Evolutionary conservation across 2,797 vertebrate genomes (phyloP).

Genomic region (Siniperca scherzeri): DNA sequence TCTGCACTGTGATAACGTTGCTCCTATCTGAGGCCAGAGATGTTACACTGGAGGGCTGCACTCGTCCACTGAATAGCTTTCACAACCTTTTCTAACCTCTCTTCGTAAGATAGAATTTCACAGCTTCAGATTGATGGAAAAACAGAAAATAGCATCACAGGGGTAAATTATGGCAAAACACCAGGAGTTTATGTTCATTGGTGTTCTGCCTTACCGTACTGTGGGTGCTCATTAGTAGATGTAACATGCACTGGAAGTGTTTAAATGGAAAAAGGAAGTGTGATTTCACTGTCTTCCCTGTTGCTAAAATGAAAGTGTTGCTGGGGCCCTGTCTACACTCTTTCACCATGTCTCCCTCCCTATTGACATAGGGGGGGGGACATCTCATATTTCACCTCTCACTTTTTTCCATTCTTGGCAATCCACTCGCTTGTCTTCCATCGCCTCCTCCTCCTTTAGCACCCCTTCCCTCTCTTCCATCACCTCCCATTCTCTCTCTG

Average conservation of each 20-base stretch:
- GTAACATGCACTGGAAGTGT: slow-evolving; percentile 52
- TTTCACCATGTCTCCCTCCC: slow-evolving; percentile 28
- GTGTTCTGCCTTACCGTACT: not conserved
- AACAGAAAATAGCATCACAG: not conserved
- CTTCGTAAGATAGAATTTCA: not conserved
- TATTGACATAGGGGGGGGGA: not conserved
- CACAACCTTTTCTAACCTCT: slow-evolving; percentile 25
- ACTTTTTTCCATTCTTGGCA: slow-evolving; percentile 28
- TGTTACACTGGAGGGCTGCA: slow-evolving; percentile 43
- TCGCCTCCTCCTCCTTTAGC: slow-evolving; percentile 2
- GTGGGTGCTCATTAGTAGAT: slow-evolving; percentile 53
- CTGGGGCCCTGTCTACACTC: slow-evolving; percentile 48
- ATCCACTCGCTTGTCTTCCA: not conserved
- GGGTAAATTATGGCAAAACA: not conserved
- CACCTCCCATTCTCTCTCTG: slow-evolving; percentile 24
- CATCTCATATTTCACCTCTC: slow-evolving; percentile 31
- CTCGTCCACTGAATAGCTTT: slow-evolving; percentile 26
- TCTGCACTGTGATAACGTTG: slow-evolving; percentile 50
- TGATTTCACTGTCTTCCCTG: slow-evolving; percentile 45
- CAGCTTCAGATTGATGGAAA: not conserved
- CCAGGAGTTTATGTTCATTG: slow-evolving; percentile 17
- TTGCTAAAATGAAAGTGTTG: slow-evolving; percentile 72
- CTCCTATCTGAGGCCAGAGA: slow-evolving; percentile 55
- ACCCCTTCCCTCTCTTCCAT: slow-evolving; percentile 21
- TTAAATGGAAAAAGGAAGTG: slow-evolving; percentile 41